Conservation (phyloP, 2,797 vertebrate species). For the Pseudochirops corinnae region DNA sequence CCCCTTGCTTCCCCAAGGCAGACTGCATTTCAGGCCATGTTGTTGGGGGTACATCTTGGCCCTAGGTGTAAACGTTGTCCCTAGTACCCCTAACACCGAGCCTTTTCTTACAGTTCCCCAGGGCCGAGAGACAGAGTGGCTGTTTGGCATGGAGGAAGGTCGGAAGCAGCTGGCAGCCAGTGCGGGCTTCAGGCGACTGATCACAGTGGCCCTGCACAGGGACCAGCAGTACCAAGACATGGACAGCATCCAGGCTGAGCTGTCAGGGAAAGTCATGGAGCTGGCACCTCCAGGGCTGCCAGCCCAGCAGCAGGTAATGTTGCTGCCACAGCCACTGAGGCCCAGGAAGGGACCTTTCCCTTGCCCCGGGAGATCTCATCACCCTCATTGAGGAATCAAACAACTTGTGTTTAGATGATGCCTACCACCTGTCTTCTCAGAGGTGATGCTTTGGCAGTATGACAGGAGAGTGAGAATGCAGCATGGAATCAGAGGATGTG, state of each 20-base stretch:
- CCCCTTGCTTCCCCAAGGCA: background rate
- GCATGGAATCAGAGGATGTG: background rate
- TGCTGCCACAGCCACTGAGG: background rate
- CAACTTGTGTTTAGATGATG: background rate
- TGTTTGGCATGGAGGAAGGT: slow-evolving; percentile 94
- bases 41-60: background rate
- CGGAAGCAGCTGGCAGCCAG: slow-evolving; percentile 91
- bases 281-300: slow-evolving; percentile 93
- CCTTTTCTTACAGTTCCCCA: slow-evolving; percentile 91
- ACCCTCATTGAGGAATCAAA: background rate
- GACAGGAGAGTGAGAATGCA: background rate
- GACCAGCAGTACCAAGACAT: slow-evolving; percentile 94
- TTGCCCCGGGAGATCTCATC: background rate
- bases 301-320: slow-evolving; percentile 91
- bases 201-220: slow-evolving; percentile 94
- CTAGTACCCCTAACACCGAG: slow-evolving; percentile 49
- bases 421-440: background rate
- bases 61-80: slow-evolving; percentile 24
- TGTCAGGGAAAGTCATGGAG: slow-evolving; percentile 96
- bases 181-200: slow-evolving; percentile 91
- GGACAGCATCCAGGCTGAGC: slow-evolving; percentile 93
- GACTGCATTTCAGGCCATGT: background rate
- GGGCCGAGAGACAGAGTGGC: slow-evolving; percentile 96
- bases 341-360: background rate
- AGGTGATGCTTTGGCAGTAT: background rate